Conservation (phyloP, 2,113 vertebrate species). For the Trichechus manatus region DNA sequence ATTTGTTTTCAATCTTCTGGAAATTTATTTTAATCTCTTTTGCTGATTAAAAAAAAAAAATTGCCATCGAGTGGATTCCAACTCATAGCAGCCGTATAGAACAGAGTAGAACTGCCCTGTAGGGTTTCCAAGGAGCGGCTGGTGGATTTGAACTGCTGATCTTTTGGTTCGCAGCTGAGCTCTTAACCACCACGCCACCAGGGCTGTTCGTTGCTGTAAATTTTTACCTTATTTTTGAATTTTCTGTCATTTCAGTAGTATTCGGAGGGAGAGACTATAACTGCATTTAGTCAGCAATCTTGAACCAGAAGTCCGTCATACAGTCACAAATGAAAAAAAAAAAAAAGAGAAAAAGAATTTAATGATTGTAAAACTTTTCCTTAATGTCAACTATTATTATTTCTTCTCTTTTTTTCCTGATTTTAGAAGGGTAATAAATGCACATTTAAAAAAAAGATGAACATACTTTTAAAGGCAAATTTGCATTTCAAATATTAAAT, state of each 20-base stretch:
- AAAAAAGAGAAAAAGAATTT: neutral
- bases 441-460: neutral
- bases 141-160: too few relatives aligned
- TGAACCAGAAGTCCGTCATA: neutral
- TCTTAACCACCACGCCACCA: too few relatives aligned
- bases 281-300: neutral
- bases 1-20: neutral
- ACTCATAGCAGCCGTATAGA: too few relatives aligned
- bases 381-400: neutral
- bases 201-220: neutral
- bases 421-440: neutral
- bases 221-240: neutral
- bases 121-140: too few relatives aligned
- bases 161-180: too few relatives aligned
- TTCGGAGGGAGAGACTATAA: neutral
- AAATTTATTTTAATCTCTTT: neutral
- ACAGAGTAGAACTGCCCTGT: too few relatives aligned
- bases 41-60: neutral
- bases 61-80: too few relatives aligned
- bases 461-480: conserved; percentile 12
- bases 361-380: neutral
- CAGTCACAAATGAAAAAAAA: neutral
- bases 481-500: neutral
- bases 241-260: neutral
- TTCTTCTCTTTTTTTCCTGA: neutral